phyloP scores from a whole-genome alignment of 2,888 invertebrate genomes.

The Agonopterix subpropinquella region DNA sequence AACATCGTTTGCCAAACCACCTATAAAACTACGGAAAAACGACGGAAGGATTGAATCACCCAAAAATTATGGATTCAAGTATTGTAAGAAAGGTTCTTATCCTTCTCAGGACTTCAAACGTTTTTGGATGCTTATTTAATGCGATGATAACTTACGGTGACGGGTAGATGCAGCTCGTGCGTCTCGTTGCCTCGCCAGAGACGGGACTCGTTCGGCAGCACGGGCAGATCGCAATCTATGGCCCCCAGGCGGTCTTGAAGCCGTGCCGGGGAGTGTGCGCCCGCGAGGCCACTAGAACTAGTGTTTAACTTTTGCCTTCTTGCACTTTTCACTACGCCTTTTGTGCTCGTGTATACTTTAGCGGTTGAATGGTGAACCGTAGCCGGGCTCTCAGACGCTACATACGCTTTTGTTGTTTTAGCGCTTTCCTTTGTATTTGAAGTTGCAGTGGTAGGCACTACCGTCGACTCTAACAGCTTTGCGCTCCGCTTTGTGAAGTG shows the following conservation, averaged over 20 bases:
- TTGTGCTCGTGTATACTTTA: slow-evolving; percentile 52
- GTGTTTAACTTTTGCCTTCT: slow-evolving; percentile 61
- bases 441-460: slow-evolving; percentile 42
- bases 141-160: slow-evolving; percentile 71
- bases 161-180: slow-evolving; percentile 80
- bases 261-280: slow-evolving; percentile 56
- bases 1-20: no score
- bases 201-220: slow-evolving; percentile 78
- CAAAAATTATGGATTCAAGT: no score
- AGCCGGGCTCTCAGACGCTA: slow-evolving; percentile 43
- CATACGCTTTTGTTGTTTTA: slow-evolving; percentile 53
- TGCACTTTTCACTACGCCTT: slow-evolving; percentile 57
- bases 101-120: no score
- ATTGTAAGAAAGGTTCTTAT: no score
- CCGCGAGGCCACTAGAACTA: slow-evolving; percentile 43
- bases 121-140: no score
- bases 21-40: no score
- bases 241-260: slow-evolving; percentile 79
- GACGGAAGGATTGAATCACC: no score
- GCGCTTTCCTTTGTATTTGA: slow-evolving; percentile 59
- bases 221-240: slow-evolving; percentile 79
- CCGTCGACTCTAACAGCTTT: slow-evolving; percentile 45
- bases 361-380: slow-evolving; percentile 43
- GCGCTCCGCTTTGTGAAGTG: slow-evolving; percentile 31
- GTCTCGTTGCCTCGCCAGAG: slow-evolving; percentile 84